Evolutionary conservation across 2,888 invertebrate species (phyloP), one percentile per base, ranked within the genome.

Genomic region (Capitulum mitella): DNA sequence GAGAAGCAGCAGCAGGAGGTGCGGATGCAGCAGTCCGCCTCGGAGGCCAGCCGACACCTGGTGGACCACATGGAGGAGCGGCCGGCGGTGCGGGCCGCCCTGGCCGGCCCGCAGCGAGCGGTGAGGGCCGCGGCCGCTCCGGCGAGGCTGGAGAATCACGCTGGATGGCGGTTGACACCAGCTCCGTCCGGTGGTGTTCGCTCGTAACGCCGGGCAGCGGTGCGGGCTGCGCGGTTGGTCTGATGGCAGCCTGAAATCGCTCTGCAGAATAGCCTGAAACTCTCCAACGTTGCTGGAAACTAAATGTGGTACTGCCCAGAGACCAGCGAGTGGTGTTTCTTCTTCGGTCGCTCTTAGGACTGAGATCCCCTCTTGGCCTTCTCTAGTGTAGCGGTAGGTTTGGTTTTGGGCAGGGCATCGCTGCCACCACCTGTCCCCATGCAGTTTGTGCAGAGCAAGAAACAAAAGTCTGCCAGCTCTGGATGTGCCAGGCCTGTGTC

Each of bases 1-100:
- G 70, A 70, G 70, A 14, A 19, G 19, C 70, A 70, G 70, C 70
- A 70, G 37, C 34, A 70, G 70, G 37, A 70, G 70, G 70, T 22
- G 22, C 70, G 70, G 22, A 22, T 34, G 29, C 70, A 34, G 19
- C 61, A 61, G 29, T 3, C 12, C 22, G 22, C 19, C 37, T 37
- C 37, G 6, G 37, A 32, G 32, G 34, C 32, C 32, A 34, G 34
- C 37, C 70, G 37, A 8, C 70, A 70, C 8, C 37, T 70, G 70
- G 70, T 16, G 19, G 29, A 70, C 8, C 37, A 70, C 37, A 70
- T 70, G 70, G 70, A 70, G 22, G 16, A 3, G 6, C 70, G 70
- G 22, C 70, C 70, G 70, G 34, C 70, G 6, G 70, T 70, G 22
- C 34, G 70, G 0, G 70, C 70, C 22, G 70, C 37, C 19, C 37